Evolutionary conservation across 2,797 vertebrate species (phyloP).

Genomic region (Cynopterus sphinx): DNA sequence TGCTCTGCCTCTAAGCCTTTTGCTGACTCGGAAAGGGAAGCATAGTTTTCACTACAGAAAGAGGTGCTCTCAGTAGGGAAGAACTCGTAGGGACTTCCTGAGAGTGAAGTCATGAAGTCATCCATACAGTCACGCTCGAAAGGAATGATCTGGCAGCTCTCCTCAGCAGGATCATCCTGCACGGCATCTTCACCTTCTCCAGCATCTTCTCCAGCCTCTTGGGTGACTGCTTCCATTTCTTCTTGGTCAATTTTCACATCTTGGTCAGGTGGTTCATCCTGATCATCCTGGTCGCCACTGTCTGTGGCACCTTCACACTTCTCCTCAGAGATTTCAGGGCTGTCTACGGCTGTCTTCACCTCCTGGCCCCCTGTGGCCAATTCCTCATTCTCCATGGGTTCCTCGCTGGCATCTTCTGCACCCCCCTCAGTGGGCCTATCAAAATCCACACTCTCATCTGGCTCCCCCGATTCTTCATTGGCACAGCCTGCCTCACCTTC

Average conservation of each 20-base stretch:
- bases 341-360: background rate
- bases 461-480: background rate
- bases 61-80: constrained; percentile 73
- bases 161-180: constrained; percentile 69
- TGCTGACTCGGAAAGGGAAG: background rate
- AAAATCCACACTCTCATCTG: background rate
- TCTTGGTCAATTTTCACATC: background rate
- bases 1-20: background rate
- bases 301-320: background rate
- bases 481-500: background rate
- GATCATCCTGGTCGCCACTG: background rate
- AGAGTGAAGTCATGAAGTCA: constrained; percentile 35
- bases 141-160: constrained; percentile 78
- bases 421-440: background rate
- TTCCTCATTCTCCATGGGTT: background rate
- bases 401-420: background rate
- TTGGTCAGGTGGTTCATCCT: constrained; percentile 36
- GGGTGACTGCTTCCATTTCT: constrained; percentile 32
- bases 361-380: constrained; percentile 17
- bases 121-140: constrained; percentile 78
- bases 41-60: constrained; percentile 52
- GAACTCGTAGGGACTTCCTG: constrained; percentile 60
- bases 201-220: constrained; percentile 49
- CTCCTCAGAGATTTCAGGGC: background rate
- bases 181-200: background rate